phyloP scores from a whole-genome alignment of 2,797 vertebrate species.

The Syngnathus acus region DNA sequence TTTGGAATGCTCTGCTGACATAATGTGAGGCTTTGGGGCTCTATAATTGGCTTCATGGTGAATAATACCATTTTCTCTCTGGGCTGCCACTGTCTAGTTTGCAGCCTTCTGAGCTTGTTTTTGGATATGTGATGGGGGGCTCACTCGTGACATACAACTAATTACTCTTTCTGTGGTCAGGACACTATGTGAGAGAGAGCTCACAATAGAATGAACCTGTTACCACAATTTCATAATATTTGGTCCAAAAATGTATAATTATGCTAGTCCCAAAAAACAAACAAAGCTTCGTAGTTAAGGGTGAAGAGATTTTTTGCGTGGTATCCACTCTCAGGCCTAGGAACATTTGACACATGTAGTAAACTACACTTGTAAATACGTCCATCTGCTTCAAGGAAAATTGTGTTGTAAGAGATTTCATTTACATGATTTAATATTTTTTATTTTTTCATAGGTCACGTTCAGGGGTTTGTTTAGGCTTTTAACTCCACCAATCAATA shows the following conservation, averaged over 20 bases:
- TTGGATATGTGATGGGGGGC: not conserved
- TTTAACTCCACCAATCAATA: not conserved
- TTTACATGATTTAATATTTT: not conserved
- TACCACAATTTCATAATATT: not conserved
- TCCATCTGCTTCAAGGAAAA: not conserved
- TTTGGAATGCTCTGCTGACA: conserved; percentile 1
- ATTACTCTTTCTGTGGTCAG: not conserved
- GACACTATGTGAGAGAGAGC: not conserved
- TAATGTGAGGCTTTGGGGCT: not conserved
- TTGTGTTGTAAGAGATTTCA: not conserved
- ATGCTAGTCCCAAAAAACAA: no score
- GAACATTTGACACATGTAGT: no score
- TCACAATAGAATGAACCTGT: no score
- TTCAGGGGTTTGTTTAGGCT: not conserved
- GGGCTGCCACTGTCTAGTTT: not conserved
- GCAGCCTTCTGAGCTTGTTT: not conserved
- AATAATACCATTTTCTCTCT: not conserved
- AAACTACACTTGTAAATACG: not conserved
- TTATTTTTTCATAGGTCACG: not conserved
- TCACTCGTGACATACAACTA: not conserved
- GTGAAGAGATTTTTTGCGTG: not conserved
- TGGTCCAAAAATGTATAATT: not conserved
- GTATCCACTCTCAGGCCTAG: not conserved
- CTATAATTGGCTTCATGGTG: not conserved
- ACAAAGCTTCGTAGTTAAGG: not conserved